phyloP scores from a whole-genome alignment of 2,888 invertebrate species.

The Acanthosepion lycidas region DNA sequence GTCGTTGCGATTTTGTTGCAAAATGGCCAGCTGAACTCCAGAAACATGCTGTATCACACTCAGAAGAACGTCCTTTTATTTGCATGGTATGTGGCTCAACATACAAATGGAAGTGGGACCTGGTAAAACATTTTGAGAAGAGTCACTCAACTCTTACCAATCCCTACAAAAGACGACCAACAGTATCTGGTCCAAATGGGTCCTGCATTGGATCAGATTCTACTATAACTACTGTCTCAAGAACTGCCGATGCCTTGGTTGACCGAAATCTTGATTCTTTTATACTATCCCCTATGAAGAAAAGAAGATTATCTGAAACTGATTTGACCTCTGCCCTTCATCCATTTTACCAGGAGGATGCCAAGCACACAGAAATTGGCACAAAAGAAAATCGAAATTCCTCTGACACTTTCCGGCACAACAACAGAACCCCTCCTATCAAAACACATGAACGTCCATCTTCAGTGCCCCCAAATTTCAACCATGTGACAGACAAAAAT shows the following conservation, averaged over 20 bases:
- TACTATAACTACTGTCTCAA: slow-evolving; percentile 52
- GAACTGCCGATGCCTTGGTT: slow-evolving; percentile 56
- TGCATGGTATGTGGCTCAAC: slow-evolving; percentile 73
- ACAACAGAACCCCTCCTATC: slow-evolving; percentile 33
- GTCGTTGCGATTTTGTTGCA: slow-evolving; percentile 72
- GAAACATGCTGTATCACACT: slow-evolving; percentile 73
- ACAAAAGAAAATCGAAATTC: slow-evolving; percentile 41
- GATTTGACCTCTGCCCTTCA: slow-evolving; percentile 51
- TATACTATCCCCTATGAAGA: slow-evolving; percentile 54
- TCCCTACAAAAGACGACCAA: slow-evolving; percentile 71
- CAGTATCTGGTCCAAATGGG: slow-evolving; percentile 49
- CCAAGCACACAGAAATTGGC: slow-evolving; percentile 51
- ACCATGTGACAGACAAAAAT: neutral
- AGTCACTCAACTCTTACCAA: slow-evolving; percentile 71
- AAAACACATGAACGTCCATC: slow-evolving; percentile 51
- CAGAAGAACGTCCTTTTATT: slow-evolving; percentile 70
- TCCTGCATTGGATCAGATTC: slow-evolving; percentile 49
- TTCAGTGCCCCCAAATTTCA: slow-evolving; percentile 51
- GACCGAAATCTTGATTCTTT: slow-evolving; percentile 53
- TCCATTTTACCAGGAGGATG: slow-evolving; percentile 47
- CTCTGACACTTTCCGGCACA: neutral
- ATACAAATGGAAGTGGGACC: slow-evolving; percentile 74
- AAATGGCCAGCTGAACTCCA: slow-evolving; percentile 73
- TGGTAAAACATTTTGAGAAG: slow-evolving; percentile 74
- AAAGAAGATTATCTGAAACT: slow-evolving; percentile 60